Evolutionary conservation across 2,888 invertebrate genomes (phyloP).

Genomic region (Megaustenia siamemsis): DNA sequence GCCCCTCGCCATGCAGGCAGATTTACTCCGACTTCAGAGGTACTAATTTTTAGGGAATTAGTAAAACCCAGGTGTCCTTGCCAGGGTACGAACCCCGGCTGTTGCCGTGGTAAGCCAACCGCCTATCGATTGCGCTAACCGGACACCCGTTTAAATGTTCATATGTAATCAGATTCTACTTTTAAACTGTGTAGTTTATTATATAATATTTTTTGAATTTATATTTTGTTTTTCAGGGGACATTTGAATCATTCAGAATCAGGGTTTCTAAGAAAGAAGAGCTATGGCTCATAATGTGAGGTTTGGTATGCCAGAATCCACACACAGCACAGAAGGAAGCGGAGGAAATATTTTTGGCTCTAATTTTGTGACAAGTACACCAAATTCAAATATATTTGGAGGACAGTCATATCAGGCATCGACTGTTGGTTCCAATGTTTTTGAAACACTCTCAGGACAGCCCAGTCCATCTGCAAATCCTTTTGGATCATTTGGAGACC

Average conservation of each 20-base stretch:
- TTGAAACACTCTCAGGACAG: slow-evolving; percentile 3
- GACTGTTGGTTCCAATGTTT: not conserved
- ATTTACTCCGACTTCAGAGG: no score
- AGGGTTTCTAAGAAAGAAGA: not conserved
- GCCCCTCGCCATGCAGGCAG: no score
- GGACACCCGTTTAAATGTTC: no score
- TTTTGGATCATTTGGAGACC: slow-evolving; percentile 16
- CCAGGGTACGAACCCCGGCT: no score
- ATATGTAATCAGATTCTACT: no score
- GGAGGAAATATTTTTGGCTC: slow-evolving; percentile 22
- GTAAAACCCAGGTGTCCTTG: no score
- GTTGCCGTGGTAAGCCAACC: no score
- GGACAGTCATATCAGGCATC: not conserved
- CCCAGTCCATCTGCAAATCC: not conserved
- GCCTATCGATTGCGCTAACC: no score
- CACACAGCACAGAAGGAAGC: not conserved
- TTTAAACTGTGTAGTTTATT: no score
- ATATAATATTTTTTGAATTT: no score
- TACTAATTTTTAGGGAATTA: no score
- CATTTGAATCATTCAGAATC: not conserved
- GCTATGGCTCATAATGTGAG: not conserved
- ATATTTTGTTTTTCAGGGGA: no score
- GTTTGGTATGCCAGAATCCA: not conserved
- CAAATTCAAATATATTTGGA: slow-evolving; percentile 18
- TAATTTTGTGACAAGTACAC: not conserved